Evolutionary conservation across 2,113 vertebrate species (phyloP).

Genomic region (Eulacestoma nigropectus): DNA sequence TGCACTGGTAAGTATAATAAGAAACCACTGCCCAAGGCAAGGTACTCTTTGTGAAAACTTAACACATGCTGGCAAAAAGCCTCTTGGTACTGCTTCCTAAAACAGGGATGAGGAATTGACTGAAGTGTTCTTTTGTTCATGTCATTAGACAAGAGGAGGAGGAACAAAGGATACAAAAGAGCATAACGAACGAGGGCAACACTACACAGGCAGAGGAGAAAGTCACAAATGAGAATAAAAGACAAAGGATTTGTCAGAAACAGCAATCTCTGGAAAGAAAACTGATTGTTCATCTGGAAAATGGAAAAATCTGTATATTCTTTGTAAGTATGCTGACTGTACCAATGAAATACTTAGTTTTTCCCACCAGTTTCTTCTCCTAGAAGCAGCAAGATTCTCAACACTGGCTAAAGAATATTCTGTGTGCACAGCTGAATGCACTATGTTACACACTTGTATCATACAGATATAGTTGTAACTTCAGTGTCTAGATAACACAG

Average conservation of each 20-base stretch:
- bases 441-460: background rate
- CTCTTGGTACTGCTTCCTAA: background rate
- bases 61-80: background rate
- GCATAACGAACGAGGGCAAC: background rate
- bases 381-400: background rate
- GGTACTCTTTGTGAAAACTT: background rate
- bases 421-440: background rate
- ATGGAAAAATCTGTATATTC: background rate
- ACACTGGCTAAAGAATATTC: background rate
- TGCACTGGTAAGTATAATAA: background rate
- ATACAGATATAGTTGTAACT: background rate
- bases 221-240: background rate
- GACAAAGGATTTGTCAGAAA: background rate
- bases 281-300: background rate
- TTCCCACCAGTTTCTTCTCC: background rate
- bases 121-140: background rate
- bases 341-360: background rate
- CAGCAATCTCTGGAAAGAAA: background rate
- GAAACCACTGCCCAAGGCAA: background rate
- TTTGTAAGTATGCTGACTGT: background rate
- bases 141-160: background rate
- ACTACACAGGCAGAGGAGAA: background rate
- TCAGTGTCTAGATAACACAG: background rate
- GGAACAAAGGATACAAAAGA: background rate
- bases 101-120: background rate